Evolutionary conservation across 2,888 invertebrate genomes (phyloP), one percentile per base, ranked within the genome.

Genomic region (Brenthis hecate): DNA sequence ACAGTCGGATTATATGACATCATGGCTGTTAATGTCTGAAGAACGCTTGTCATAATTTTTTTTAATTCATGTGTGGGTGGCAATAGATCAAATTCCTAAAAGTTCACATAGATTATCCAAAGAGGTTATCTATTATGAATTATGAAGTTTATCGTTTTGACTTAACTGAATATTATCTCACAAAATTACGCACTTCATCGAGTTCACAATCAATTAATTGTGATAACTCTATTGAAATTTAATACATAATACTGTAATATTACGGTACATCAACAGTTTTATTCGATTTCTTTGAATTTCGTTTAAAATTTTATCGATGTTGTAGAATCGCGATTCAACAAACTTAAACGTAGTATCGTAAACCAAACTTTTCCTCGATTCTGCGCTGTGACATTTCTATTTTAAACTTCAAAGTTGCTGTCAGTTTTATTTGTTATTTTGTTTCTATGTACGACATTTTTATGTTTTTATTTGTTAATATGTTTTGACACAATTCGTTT

Each of bases 311-410:
- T 76, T 75, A 76, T 75, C 74, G 71, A 73, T 70, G 68, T 75
- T 72, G 71, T 74, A 72, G 68, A 75, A 76, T 73, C 67, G 74
- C 75, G 76, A 68, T 68, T 70, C 74, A 73, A 68, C 74, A 75
- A 85, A 85, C 82, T 86, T 74, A 74, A 78, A 71, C 68, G 76
- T 76, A 56, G 68, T 76, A 80, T 79, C 82, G 80, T 83, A 83
- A 84, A 83, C 77, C 74, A 77, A 83, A 83, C 79, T 84, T 84
- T 80, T 80, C 78, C 67, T 74, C 78, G 80, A 83, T 83, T 85
- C 81, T 79, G 78, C 80, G 77, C 83, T 86, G 85, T 86, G 87
- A 88, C 87, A 85, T 82, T 78, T 84, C 81, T 79, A 81, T 83
- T 84, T 81, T 75, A 69, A 81, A 81, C 82, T 82, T 85, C 80